Percentiles rank a stretch among this genome's conserved stretches.
Conservation (phyloP, 2,113 vertebrate genomes). For the Strix aluco region DNA sequence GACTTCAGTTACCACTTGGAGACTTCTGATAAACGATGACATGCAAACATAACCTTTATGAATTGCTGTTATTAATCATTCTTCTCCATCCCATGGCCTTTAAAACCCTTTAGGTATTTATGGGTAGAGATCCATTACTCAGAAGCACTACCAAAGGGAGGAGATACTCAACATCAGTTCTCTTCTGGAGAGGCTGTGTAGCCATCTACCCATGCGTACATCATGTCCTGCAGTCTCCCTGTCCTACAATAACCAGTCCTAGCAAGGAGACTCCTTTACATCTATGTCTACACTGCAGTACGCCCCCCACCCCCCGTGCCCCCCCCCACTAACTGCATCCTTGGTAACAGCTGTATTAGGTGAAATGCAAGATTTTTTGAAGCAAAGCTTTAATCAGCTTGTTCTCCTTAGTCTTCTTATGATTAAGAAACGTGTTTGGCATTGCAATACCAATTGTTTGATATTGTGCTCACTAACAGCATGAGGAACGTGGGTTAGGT, state of each 20-base stretch:
- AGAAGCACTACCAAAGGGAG: not conserved
- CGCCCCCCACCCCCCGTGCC: not conserved
- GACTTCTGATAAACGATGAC: not conserved
- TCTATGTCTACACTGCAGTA: not conserved
- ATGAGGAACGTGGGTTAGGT: not conserved
- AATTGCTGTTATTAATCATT: not conserved
- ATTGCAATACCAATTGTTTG: not conserved
- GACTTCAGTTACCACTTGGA: not conserved
- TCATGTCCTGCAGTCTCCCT: not conserved
- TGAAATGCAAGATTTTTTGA: not conserved
- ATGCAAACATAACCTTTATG: not conserved
- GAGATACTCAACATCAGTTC: not conserved
- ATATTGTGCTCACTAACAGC: not conserved
- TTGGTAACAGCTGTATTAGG: not conserved
- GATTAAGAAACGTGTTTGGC: not conserved
- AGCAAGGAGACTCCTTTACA: not conserved
- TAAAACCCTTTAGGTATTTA: not conserved
- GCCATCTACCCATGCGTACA: accelerated
- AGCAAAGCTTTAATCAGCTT: not conserved
- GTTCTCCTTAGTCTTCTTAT: not conserved
- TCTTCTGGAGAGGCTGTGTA: not conserved
- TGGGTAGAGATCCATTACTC: not conserved
- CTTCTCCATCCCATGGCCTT: not conserved
- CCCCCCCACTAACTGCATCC: not conserved
- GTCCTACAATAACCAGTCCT: not conserved